Evolutionary conservation across 1,140 invertebrate genomes (phyloP).

Genomic region (Zeugodacus cucurbitae): DNA sequence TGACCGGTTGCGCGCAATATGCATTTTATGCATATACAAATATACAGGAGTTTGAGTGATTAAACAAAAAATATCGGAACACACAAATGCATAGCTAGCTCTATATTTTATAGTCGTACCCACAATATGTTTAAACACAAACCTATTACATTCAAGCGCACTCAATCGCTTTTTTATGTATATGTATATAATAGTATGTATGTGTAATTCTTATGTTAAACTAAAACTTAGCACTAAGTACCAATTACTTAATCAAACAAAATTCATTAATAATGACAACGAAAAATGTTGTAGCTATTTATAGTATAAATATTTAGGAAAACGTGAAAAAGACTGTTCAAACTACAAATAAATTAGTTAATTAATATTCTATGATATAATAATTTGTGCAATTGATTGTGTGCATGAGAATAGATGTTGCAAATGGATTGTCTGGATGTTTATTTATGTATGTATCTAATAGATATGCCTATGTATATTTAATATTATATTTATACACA

Average conservation of each 20-base stretch:
- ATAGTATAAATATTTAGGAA: slow-evolving; percentile 31
- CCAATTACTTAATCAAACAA: not conserved
- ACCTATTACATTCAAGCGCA: not conserved
- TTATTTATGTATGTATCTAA: too few species aligned
- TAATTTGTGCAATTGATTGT: not conserved
- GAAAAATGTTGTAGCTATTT: slow-evolving; percentile 27
- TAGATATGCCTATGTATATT: not conserved
- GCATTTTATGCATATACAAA: not conserved
- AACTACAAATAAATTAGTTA: slow-evolving; percentile 43
- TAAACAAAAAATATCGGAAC: too few species aligned
- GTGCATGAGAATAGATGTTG: not conserved
- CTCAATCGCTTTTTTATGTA: not conserved
- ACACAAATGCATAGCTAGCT: too few species aligned
- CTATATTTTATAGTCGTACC: not conserved
- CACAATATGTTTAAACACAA: not conserved
- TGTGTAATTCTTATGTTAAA: not conserved
- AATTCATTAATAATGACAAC: slow-evolving; percentile 5
- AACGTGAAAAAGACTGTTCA: slow-evolving; percentile 46
- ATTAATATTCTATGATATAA: slow-evolving; percentile 15
- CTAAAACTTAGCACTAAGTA: not conserved
- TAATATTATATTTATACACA: not conserved
- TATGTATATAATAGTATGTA: not conserved
- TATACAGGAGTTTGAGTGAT: not conserved
- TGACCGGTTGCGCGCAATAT: not conserved
- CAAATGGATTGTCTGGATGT: not conserved